Percentiles rank a stretch among this genome's conserved stretches.
Evolutionary conservation across 2,797 vertebrate species (phyloP).

Genomic region (Coregonus ussuriensis): DNA sequence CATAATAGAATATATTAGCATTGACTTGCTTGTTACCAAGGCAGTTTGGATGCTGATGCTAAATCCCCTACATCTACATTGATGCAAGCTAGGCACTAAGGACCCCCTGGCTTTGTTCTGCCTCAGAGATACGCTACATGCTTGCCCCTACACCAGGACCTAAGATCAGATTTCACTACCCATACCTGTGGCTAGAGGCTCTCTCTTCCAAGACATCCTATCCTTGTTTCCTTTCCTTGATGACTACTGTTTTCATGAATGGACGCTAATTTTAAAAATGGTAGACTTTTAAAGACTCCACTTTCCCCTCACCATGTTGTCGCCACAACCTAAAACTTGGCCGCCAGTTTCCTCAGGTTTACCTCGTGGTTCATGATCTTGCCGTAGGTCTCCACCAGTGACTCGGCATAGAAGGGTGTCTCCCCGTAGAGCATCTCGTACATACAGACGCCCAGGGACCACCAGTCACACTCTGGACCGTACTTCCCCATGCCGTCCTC

Average conservation of each 20-base stretch:
- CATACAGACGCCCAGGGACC: slow-evolving; percentile 96
- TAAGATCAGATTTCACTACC: background rate
- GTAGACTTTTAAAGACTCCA: background rate
- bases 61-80: background rate
- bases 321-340: background rate
- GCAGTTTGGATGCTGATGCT: background rate
- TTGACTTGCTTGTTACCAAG: background rate
- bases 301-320: background rate
- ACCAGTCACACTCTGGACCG: slow-evolving; percentile 97
- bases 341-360: slow-evolving; percentile 29
- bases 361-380: slow-evolving; percentile 99
- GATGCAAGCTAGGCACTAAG: slow-evolving; percentile 2
- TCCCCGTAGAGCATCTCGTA: slow-evolving; percentile 98
- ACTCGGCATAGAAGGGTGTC: slow-evolving; percentile 96
- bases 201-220: background rate
- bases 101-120: background rate
- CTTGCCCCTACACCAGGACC: background rate
- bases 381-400: slow-evolving; percentile 94
- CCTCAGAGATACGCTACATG: background rate
- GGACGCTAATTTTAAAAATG: background rate
- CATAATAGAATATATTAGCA: background rate
- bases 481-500: slow-evolving; percentile 97
- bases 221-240: background rate
- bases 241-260: background rate
- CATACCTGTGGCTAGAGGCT: no score